Base-by-base conservation (phyloP, 2,888 invertebrate genomes). In the Yponomeuta cagnagella region DNA sequence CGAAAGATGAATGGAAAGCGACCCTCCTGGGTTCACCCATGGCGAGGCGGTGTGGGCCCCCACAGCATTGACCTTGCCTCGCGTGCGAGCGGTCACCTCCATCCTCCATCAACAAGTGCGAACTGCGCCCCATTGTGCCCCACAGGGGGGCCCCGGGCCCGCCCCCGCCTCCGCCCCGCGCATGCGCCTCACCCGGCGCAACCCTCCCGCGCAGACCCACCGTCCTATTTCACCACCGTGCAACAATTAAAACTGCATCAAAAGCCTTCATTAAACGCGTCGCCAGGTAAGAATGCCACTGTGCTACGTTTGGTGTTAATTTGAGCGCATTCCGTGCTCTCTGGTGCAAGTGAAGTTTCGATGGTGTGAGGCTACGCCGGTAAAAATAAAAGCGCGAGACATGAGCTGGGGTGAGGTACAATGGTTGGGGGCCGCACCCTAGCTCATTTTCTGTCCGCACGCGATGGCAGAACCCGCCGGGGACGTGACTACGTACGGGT, bases 341-440 rank as follows among this genome's bases (percentile, higher is more conserved):
- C 63, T 0, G 31, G 31, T 12, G 6, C n/a, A 15, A 48, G 33
- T n/a, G 30, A 65, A 43, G 10, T 31, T 58, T 72, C 82, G 86
- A 89, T 88, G 91, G 91, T 88, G 89, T 90, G 91, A 77, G 91
- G 86, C 79, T 81, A 86, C 88, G 85, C 86, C 89, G 89, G 87
- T 87, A 90, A 92, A 92, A 92, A 92, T 92, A 92, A 85, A 58
- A 92, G 86, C 82, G 88, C 77, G 82, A 87, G 82, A 84, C 90
- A 85, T 78, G 79, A 72, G 73, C 78, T 88, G 92, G 92, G 92
- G 91, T 92, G 92, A 90, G 92, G 92, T 86, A 86, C 83, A 86
- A 89, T 87, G 90, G 87, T 90, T 88, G 92, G 92, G 91, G 86
- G 84, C 82, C 86, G 85, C 88, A 84, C 88, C 88, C 87, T 87